Evolutionary conservation across 64 coral and sea anemone genomes (phyloP).

Genomic region (Dendronephthya gigantea): DNA sequence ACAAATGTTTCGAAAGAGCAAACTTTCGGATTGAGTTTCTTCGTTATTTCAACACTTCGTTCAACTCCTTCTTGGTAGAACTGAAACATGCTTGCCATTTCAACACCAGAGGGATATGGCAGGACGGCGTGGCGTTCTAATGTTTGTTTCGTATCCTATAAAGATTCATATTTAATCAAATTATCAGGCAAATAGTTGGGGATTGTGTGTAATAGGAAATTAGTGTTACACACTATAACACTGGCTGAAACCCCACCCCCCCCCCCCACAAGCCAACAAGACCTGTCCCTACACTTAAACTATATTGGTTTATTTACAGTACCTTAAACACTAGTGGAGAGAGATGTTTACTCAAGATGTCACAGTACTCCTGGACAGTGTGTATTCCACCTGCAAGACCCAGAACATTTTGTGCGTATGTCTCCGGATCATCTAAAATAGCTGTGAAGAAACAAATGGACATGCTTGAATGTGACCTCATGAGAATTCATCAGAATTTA

Average conservation of each 20-base stretch:
- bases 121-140: background rate
- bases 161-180: background rate
- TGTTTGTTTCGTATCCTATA: background rate
- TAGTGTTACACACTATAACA: background rate
- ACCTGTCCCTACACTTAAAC: background rate
- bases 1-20: background rate
- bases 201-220: background rate
- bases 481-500: too few species aligned
- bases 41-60: background rate
- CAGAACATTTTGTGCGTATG: background rate
- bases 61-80: background rate
- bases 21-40: background rate
- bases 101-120: background rate
- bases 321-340: background rate
- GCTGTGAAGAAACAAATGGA: background rate
- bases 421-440: background rate
- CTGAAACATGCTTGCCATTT: slow-evolving; percentile 11
- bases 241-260: too few species aligned
- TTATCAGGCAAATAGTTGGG: background rate
- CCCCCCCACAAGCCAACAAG: too few species aligned
- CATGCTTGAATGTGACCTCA: background rate
- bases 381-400: background rate
- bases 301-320: background rate
- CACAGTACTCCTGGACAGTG: background rate
- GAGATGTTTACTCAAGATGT: background rate